Evolutionary conservation across 2,797 vertebrate species (phyloP).

Genomic region (Cyprinodon diabolis): DNA sequence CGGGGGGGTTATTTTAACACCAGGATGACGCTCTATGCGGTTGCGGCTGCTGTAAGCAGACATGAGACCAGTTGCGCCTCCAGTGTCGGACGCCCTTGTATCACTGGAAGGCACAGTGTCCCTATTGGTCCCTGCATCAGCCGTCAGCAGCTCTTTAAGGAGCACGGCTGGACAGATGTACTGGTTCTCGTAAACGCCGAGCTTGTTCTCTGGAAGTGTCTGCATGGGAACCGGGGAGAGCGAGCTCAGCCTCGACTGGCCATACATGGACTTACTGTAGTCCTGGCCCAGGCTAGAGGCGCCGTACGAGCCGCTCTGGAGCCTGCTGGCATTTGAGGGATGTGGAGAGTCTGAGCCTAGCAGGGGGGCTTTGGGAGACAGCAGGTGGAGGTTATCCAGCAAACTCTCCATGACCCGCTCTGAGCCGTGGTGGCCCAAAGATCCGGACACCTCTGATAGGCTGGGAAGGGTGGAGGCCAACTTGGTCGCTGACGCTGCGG

Average conservation of each 20-base stretch:
- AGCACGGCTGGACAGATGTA: constrained; percentile 88
- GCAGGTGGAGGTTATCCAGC: constrained; percentile 93
- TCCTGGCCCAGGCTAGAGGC: constrained; percentile 83
- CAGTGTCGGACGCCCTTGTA: constrained; percentile 79
- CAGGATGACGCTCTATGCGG: constrained; percentile 75
- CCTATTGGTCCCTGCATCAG: constrained; percentile 85
- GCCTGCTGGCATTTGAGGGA: constrained; percentile 84
- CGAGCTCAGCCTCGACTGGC: constrained; percentile 85
- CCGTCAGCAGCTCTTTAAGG: constrained; percentile 91
- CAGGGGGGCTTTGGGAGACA: constrained; percentile 86
- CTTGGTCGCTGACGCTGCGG: constrained; percentile 82
- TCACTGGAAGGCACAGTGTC: constrained; percentile 85
- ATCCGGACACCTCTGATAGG: constrained; percentile 90
- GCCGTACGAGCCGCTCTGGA: constrained; percentile 86
- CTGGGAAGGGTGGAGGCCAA: constrained; percentile 91
- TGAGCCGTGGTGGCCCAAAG: constrained; percentile 71
- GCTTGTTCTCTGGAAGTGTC: constrained; percentile 86
- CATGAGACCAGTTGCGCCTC: constrained; percentile 68
- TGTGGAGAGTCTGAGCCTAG: constrained; percentile 81
- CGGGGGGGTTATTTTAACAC: constrained; percentile 78
- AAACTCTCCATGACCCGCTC: constrained; percentile 94
- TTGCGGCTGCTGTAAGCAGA: constrained; percentile 71
- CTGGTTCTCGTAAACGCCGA: constrained; percentile 83
- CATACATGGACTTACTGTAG: constrained; percentile 89
- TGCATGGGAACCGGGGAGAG: constrained; percentile 87